A percentile compares a stretch with the other conserved stretches of the same genome.
phyloP scores from a whole-genome alignment of 1,140 invertebrate genomes.

The Parapsyche elsis region DNA sequence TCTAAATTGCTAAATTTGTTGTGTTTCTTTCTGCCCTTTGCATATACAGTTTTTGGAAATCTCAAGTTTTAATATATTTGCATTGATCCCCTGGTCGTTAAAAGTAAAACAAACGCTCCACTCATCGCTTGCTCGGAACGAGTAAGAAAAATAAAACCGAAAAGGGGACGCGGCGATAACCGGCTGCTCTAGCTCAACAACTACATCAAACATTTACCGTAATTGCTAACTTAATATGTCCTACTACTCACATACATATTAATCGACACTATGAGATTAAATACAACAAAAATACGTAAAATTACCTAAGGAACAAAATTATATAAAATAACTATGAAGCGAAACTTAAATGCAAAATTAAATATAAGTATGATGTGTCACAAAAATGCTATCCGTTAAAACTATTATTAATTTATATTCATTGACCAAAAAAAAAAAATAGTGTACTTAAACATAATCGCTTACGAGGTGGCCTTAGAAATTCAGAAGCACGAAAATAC shows the following conservation, averaged over 20 bases:
- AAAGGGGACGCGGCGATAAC: slow-evolving; percentile 32
- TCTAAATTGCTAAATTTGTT: slow-evolving; percentile 33
- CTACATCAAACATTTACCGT: slow-evolving; percentile 48
- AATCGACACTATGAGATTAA: slow-evolving; percentile 52
- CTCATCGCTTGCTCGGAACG: background rate
- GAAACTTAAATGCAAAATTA: slow-evolving; percentile 56
- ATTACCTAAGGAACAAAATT: slow-evolving; percentile 47
- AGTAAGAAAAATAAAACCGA: background rate
- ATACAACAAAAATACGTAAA: slow-evolving; percentile 42
- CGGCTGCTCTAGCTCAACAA: slow-evolving; percentile 42
- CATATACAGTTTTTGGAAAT: slow-evolving; percentile 2
- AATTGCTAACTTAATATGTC: slow-evolving; percentile 46
- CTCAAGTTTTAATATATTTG: slow-evolving; percentile 6
- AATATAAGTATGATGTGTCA: slow-evolving; percentile 44
- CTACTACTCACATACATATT: slow-evolving; percentile 47
- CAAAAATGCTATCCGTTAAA: slow-evolving; percentile 29
- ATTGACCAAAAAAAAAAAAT: slow-evolving; percentile 18
- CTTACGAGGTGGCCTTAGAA: slow-evolving; percentile 2
- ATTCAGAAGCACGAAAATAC: slow-evolving; percentile 23
- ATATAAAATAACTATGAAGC: slow-evolving; percentile 49
- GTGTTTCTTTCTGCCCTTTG: slow-evolving; percentile 13
- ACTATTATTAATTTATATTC: slow-evolving; percentile 44
- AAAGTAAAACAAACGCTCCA: background rate
- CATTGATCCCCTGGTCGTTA: slow-evolving; percentile 37
- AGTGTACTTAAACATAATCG: slow-evolving; percentile 33